Evolutionary conservation across 2,888 invertebrate species (phyloP).

Genomic region (Hypselothyrea guttata): DNA sequence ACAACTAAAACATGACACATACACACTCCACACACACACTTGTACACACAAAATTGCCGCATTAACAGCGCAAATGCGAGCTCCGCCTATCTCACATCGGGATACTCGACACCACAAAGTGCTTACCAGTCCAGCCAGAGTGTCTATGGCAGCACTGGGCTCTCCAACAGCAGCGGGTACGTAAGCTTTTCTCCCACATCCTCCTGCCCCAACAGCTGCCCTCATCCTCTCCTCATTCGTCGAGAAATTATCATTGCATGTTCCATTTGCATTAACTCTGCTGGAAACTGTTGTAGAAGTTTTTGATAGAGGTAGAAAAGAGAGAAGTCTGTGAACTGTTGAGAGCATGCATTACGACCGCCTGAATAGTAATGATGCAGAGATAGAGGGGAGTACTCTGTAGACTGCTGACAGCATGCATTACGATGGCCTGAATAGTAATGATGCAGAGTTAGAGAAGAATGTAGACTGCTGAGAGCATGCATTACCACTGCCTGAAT

Average conservation of each 20-base stretch:
- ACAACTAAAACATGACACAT: conserved; percentile 14
- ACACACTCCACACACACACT: conserved; percentile 22
- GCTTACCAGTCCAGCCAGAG: conserved; percentile 83
- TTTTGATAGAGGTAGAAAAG: too few relatives aligned
- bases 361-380: too few relatives aligned
- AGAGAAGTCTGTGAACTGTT: too few relatives aligned
- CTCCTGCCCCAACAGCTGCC: not conserved
- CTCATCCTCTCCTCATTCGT: not conserved
- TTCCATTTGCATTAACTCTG: conserved; percentile 1
- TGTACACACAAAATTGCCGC: conserved; percentile 18
- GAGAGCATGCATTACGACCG: too few relatives aligned
- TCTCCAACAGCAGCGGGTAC: conserved; percentile 82
- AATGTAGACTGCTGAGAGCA: too few relatives aligned
- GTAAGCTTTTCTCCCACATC: conserved; percentile 34
- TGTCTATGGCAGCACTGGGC: conserved; percentile 82
- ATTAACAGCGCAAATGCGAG: conserved; percentile 82
- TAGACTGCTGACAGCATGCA: too few relatives aligned
- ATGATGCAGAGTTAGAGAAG: too few relatives aligned
- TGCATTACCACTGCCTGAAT: too few relatives aligned
- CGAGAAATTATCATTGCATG: too few relatives aligned
- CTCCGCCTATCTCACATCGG: conserved; percentile 82
- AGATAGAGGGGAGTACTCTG: too few relatives aligned
- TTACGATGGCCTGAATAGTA: too few relatives aligned
- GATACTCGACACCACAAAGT: conserved; percentile 82
- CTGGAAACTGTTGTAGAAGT: too few relatives aligned